Evolutionary conservation across 2,113 vertebrate species (phyloP).

Genomic region (Nannobrachium achirus): DNA sequence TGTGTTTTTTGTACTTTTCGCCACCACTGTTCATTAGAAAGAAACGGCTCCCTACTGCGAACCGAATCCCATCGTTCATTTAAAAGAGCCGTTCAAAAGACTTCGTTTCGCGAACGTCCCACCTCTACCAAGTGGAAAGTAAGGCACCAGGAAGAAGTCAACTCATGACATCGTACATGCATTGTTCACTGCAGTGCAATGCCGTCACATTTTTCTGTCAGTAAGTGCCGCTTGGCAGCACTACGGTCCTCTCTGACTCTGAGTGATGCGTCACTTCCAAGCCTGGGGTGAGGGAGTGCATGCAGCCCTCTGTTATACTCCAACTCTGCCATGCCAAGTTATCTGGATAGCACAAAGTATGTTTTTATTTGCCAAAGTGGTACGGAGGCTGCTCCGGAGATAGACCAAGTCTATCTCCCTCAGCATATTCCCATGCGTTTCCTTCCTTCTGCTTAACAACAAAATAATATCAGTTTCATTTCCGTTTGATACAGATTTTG

Average conservation of each 20-base stretch:
- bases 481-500: conserved; percentile 49
- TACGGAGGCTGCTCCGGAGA: conserved; percentile 46
- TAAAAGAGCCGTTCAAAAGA: too few relatives aligned
- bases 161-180: conserved; percentile 1
- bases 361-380: conserved; percentile 58
- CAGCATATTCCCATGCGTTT: conserved; percentile 56
- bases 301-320: conserved; percentile 61
- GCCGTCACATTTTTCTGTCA: conserved; percentile 46
- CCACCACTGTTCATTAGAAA: too few relatives aligned
- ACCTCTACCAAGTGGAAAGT: conserved; percentile 11
- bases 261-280: conserved; percentile 38
- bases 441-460: conserved; percentile 71
- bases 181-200: conserved; percentile 18
- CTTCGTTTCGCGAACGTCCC: too few relatives aligned
- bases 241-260: conserved; percentile 16
- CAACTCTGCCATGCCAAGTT: conserved; percentile 60
- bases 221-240: conserved; percentile 40
- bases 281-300: conserved; percentile 38
- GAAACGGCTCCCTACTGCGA: too few relatives aligned
- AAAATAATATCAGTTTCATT: conserved; percentile 70
- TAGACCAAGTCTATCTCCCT: conserved; percentile 57
- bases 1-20: too few relatives aligned
- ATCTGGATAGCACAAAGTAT: conserved; percentile 67
- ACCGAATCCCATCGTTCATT: too few relatives aligned
- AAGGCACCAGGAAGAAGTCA: conserved; percentile 12